Evolutionary conservation across 2,797 vertebrate genomes (phyloP), one percentile per base, ranked within the genome.

Genomic region (Mormyrus proboscirostris): DNA sequence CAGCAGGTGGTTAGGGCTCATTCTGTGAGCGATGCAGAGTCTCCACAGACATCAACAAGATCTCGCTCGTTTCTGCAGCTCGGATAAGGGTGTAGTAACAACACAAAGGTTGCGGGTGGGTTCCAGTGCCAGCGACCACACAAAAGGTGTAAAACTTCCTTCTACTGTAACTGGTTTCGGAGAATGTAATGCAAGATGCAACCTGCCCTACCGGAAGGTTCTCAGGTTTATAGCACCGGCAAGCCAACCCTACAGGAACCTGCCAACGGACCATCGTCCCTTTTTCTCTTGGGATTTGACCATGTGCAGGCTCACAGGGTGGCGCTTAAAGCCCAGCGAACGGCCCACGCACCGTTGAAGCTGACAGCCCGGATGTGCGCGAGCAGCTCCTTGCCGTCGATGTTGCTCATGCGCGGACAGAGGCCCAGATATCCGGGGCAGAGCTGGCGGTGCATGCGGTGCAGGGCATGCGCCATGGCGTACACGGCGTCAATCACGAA

Each of bases 401-500:
- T 93, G 91, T 95, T 96, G 90, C 95, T 96, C 98, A 99, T 99
- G 90, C 94, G 96, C 0, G 97, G 95, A 89, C 98, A 99, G 10
- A 99, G 96, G 25, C 98, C 98, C 0, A 97, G 94, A 89, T 94
- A 96, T 0, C 98, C 98, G 4, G 95, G 94, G 76, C 98, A 99
- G 33, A 98, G 96, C 89, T 98, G 97, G 41, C 95, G 97, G 90
- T 99, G 98, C 97, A 99, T 97, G 91, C 95, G 97, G 94, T 99
- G 97, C 87, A 99, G 95, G 1, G 98, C 97, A 51, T 99, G 97
- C 22, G 98, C 98, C 98, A 99, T 98, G 91, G 97, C 97, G 89
- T 98, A 99, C 0, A 99, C 98, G 0, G 98, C 98, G 82, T 99
- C 98, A 91, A 99, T 98, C 90, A 99, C 98, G 92, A 99, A 99